Conservation (phyloP, 1,140 invertebrate genomes). For the Drosophila sturtevanti region DNA sequence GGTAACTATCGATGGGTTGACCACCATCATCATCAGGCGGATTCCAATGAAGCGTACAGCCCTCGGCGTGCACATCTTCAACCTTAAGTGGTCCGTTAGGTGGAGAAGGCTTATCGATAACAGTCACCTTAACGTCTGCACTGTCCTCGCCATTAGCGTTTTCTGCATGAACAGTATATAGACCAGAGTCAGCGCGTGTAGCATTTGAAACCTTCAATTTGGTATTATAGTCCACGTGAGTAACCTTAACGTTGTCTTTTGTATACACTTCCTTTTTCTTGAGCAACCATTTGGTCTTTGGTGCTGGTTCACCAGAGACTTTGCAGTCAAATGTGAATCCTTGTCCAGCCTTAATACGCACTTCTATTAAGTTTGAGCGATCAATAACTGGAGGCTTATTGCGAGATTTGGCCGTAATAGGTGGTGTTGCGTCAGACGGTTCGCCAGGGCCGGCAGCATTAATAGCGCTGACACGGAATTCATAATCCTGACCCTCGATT, state of each 20-base stretch:
- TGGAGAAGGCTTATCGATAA: constrained; percentile 94
- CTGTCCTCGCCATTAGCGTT: constrained; percentile 96
- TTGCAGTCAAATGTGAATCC: constrained; percentile 85
- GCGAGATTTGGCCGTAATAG: constrained; percentile 96
- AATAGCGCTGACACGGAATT: constrained; percentile 95
- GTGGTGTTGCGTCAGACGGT: constrained; percentile 95
- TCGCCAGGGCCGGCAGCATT: constrained; percentile 97
- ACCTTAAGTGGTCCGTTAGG: constrained; percentile 96
- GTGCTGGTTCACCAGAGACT: constrained; percentile 96
- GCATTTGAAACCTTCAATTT: constrained; percentile 93
- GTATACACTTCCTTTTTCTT: constrained; percentile 88
- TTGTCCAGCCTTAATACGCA: constrained; percentile 97
- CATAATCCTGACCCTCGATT: constrained; percentile 94
- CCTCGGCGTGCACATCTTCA: constrained; percentile 91
- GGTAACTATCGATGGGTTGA: constrained; percentile 94
- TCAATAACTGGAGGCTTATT: constrained; percentile 97
- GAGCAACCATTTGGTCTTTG: constrained; percentile 93
- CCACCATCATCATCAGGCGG: constrained; percentile 96
- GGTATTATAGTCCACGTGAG: constrained; percentile 93
- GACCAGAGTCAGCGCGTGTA: constrained; percentile 93
- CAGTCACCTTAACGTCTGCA: constrained; percentile 95
- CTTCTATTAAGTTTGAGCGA: constrained; percentile 91
- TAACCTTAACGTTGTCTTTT: constrained; percentile 88
- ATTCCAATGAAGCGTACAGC: constrained; percentile 89
- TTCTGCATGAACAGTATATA: constrained; percentile 95